phyloP scores from a whole-genome alignment of 1,140 invertebrate genomes.

The Zaprionus gabonicus region DNA sequence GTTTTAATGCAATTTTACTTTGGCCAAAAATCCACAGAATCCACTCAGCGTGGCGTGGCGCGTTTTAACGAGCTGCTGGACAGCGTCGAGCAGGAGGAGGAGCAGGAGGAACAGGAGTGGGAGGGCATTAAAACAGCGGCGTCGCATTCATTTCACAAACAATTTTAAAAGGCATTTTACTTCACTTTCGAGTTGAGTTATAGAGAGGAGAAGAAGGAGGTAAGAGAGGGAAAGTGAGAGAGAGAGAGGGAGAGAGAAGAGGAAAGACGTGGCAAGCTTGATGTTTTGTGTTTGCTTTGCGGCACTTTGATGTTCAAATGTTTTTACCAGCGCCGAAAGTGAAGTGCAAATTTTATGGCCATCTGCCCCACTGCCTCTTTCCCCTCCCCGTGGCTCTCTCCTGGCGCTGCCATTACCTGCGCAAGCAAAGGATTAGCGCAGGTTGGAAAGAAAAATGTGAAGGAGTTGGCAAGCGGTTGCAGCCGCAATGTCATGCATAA shows the following conservation, averaged over 20 bases:
- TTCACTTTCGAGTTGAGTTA: not conserved
- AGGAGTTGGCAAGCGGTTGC: slow-evolving; percentile 5
- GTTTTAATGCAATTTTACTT: slow-evolving; percentile 23
- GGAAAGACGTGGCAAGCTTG: not conserved
- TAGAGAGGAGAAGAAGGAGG: not conserved
- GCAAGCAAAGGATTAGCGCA: slow-evolving; percentile 44
- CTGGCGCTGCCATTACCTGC: slow-evolving; percentile 11
- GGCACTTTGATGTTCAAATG: slow-evolving; percentile 68
- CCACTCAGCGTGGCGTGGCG: slow-evolving; percentile 15
- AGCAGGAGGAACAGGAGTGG: not conserved
- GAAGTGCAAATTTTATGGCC: slow-evolving; percentile 37
- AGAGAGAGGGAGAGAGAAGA: not conserved
- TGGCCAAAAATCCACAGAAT: slow-evolving; percentile 7
- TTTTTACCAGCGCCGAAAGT: slow-evolving; percentile 47
- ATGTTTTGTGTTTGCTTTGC: slow-evolving; percentile 16
- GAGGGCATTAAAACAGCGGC: slow-evolving; percentile 18
- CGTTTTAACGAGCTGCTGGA: slow-evolving; percentile 32
- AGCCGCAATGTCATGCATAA: slow-evolving; percentile 33
- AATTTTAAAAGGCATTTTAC: slow-evolving; percentile 39
- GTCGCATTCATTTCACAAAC: slow-evolving; percentile 43
- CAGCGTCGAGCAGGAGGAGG: not conserved
- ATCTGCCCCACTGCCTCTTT: not conserved
- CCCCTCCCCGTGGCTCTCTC: not conserved
- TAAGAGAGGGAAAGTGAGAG: not conserved
- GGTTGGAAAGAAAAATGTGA: not conserved